Evolutionary conservation across 2,797 vertebrate genomes (phyloP).

Genomic region (Sebastes diploproa): DNA sequence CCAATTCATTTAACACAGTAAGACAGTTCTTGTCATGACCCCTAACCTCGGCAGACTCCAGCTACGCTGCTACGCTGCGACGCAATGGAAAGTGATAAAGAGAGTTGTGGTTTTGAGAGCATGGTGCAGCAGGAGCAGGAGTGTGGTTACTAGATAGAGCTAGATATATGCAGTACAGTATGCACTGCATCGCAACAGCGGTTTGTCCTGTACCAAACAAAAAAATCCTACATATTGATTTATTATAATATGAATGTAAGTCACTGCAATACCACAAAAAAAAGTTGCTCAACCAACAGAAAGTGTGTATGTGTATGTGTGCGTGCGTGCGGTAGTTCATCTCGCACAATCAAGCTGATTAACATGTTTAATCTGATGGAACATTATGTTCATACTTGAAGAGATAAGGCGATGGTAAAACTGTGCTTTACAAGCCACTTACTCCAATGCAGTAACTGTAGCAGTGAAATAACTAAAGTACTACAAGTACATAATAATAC

Average conservation of each 20-base stretch:
- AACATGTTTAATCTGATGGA: constrained; percentile 46
- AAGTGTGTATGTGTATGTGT: background rate
- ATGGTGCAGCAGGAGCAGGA: constrained; percentile 76
- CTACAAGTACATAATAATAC: background rate
- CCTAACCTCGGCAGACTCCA: constrained; percentile 51
- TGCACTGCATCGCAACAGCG: constrained; percentile 60
- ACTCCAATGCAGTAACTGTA: background rate
- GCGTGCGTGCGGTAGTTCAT: background rate
- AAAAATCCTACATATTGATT: constrained; percentile 4
- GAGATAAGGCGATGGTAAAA: constrained; percentile 6
- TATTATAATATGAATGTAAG: background rate
- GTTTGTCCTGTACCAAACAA: constrained; percentile 51
- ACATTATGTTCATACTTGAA: constrained; percentile 20
- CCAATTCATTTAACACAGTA: background rate
- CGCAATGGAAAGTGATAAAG: constrained; percentile 78
- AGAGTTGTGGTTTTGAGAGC: constrained; percentile 77
- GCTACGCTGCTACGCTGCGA: constrained; percentile 21
- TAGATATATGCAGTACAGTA: constrained; percentile 73
- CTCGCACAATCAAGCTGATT: constrained; percentile 28
- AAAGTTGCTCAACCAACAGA: background rate
- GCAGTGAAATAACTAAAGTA: background rate
- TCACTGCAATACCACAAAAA: background rate
- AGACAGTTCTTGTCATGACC: constrained; percentile 52
- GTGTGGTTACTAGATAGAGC: constrained; percentile 77
- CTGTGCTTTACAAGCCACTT: background rate